These are phyloP conservation scores for Eurytoma californica DNA, from an alignment of 2,888 invertebrate species.

Conservation along the genomic window DNA sequence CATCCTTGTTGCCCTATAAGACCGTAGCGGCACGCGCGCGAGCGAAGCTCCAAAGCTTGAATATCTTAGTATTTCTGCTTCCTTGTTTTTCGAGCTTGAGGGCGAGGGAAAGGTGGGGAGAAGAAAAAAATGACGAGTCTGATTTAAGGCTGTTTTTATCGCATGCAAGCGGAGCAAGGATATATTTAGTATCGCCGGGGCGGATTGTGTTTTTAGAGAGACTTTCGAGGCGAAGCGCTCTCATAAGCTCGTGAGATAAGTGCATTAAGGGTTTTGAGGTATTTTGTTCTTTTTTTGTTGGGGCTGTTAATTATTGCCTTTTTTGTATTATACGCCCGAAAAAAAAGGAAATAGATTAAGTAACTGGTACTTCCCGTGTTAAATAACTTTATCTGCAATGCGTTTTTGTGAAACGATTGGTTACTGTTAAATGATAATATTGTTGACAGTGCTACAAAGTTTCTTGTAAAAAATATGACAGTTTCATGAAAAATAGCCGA, in stretches of 20 bases:
- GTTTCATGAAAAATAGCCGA: not conserved
- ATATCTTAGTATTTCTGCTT: slow-evolving; percentile 34
- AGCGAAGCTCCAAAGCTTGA: slow-evolving; percentile 20
- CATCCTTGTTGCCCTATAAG: not conserved
- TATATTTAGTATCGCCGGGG: not conserved
- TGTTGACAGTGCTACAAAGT: too few relatives aligned
- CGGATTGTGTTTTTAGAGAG: slow-evolving; percentile 18
- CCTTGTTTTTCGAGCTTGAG: slow-evolving; percentile 19
- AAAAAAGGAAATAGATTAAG: not conserved
- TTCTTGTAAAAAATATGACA: not conserved
- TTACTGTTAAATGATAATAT: too few relatives aligned
- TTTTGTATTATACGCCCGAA: too few relatives aligned
- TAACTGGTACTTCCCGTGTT: too few relatives aligned
- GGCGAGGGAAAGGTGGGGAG: not conserved
- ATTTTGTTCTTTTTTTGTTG: not conserved
- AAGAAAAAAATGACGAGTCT: slow-evolving; percentile 26
- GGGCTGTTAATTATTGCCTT: not conserved
- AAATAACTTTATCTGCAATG: too few relatives aligned
- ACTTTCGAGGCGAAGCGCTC: not conserved
- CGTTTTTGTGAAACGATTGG: not conserved
- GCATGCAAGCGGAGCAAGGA: not conserved
- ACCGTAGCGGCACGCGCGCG: too few relatives aligned
- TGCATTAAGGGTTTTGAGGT: not conserved
- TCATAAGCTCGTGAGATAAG: not conserved
- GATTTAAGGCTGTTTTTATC: slow-evolving; percentile 43